Evolutionary conservation across 30 jellyfish, hydroid and myxozoan genomes (phyloP).

Genomic region (Aurelia aurita complex sp. Pacific): DNA sequence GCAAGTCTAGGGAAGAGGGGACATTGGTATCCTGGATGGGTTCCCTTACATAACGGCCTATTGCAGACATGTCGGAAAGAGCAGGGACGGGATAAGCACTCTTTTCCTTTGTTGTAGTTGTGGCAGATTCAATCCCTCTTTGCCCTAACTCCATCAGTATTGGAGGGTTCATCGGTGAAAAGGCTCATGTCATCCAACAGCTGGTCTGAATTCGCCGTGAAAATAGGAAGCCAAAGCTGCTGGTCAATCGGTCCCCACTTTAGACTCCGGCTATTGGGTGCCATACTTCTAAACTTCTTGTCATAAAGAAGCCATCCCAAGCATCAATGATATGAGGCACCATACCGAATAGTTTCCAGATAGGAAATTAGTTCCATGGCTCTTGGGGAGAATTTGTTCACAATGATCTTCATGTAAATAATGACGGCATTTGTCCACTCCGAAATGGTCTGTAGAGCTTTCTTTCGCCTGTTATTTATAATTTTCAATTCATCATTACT

Average conservation of each 20-base stretch:
- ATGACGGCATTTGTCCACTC: too few species aligned
- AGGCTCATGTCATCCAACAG: too few species aligned
- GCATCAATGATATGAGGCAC: neutral
- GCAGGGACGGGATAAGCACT: too few species aligned
- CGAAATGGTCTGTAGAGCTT: too few species aligned
- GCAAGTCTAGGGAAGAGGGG: neutral
- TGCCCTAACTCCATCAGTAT: neutral
- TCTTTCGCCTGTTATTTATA: too few species aligned
- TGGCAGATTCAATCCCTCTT: constrained; percentile 1
- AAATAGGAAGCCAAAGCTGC: neutral
- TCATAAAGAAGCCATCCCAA: neutral
- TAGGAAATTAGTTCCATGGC: too few species aligned
- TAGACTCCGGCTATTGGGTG: neutral
- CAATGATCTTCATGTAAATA: too few species aligned
- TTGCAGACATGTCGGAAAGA: too few species aligned
- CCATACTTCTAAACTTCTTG: neutral
- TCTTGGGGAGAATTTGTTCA: too few species aligned
- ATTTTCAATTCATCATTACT: too few species aligned
- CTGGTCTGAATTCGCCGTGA: neutral
- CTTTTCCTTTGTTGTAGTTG: neutral
- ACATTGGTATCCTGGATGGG: neutral
- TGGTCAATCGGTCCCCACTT: neutral
- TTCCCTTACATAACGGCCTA: too few species aligned
- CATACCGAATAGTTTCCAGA: neutral
- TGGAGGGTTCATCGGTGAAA: too few species aligned